Evolutionary conservation across 2,888 invertebrate genomes (phyloP), one percentile per base, ranked within the genome.

Genomic region (Palloptera scutellata): DNA sequence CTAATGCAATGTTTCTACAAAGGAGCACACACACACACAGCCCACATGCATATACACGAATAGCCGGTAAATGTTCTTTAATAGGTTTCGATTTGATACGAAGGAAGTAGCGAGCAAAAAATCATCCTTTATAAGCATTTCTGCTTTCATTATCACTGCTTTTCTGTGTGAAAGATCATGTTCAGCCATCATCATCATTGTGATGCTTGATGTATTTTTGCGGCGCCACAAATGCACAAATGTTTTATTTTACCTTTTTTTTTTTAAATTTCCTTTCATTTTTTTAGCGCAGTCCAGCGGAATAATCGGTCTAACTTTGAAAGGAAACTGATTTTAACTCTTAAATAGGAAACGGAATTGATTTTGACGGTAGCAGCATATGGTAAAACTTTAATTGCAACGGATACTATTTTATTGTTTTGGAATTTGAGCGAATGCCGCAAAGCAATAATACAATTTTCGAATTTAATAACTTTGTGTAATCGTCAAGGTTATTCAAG

Each of bases 161-260:
- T 30, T 30, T 6, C 30, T 30, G 30, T 30, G 30, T 30, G 6
- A 30, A 30, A 30, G 30, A 30, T 4, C 30, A 30, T 30, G 30
- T 6, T 13, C 48, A 13, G 48, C 48, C 48, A 48, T 15, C 48
- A 15, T 15, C 48, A 48, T n/a, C 48, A 48, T 13, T 15, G 48
- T 48, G 48, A 48, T 5, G 13, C 15, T 48, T 15, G 48, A n/a
- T 48, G 48, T 15, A 48, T 15, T 48, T 13, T 11, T 13, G 15
- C 5, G 48, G 48, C 48, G 48, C 48, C 48, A 48, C 48, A 48
- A 48, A 48, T 13, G 48, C 48, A 48, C 48, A 48, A 48, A n/a
- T 4, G 48, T 48, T 48, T 8, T 15, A n/a, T n/a, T n/a, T n/a
- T n/a, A n/a, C n/a, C n/a, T 48, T 48, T 48, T 11, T 5, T 48